Percentiles rank a stretch among this genome's conserved stretches.
These are phyloP conservation scores for Clistopyga incitator DNA, from an alignment of 2,888 invertebrate species.

Conservation along the genomic window DNA sequence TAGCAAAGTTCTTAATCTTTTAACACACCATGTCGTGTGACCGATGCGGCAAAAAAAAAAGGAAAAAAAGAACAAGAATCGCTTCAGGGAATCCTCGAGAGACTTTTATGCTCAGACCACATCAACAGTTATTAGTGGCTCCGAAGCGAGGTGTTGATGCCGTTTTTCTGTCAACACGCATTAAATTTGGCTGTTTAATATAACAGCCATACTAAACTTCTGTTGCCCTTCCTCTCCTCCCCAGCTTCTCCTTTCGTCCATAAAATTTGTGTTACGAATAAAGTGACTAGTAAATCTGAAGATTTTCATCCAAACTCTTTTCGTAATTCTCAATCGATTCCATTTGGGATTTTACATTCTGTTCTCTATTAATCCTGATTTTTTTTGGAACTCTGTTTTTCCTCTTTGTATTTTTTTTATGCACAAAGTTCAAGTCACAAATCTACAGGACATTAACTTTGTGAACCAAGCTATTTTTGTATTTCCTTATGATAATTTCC, in stretches of 20 bases:
- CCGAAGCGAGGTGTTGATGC: constrained; percentile 35
- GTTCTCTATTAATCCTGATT: not conserved
- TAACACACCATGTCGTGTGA: constrained; percentile 11
- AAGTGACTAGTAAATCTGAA: not conserved
- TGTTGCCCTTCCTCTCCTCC: not conserved
- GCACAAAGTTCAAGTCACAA: not conserved
- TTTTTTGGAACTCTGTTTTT: not conserved
- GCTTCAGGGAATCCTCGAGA: constrained; percentile 5
- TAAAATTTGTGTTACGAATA: not conserved
- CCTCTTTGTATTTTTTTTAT: not conserved
- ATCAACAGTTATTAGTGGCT: constrained; percentile 35
- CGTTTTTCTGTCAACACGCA: constrained; percentile 48
- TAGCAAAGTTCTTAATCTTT: constrained; percentile 21
- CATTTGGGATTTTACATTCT: not conserved
- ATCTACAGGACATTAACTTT: too few species aligned
- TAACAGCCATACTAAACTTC: not conserved
- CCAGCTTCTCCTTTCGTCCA: not conserved
- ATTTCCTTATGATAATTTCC: too few species aligned
- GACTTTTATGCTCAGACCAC: constrained; percentile 34
- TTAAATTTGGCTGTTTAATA: constrained; percentile 26
- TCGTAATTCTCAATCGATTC: not conserved
- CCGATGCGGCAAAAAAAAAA: constrained; percentile 8
- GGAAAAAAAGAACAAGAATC: constrained; percentile 2
- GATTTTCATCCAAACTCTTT: not conserved
- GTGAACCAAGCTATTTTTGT: too few species aligned